Percentiles rank a stretch among this genome's conserved stretches.
These are phyloP conservation scores for Drusus annulatus DNA, from an alignment of 1,140 invertebrate genomes.

Conservation along the genomic window DNA sequence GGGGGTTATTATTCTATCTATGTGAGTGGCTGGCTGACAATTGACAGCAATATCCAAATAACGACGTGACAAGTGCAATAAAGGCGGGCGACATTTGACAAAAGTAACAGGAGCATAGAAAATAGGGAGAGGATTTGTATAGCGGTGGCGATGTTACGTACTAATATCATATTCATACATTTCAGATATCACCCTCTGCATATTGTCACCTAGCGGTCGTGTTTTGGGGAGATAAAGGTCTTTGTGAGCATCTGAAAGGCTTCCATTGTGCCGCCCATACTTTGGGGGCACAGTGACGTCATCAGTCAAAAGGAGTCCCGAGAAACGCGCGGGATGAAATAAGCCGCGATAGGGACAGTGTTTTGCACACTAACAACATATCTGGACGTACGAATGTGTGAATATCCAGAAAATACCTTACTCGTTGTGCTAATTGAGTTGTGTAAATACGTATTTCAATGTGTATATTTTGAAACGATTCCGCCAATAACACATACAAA, in stretches of 20 bases:
- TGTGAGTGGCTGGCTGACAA: slow-evolving; percentile 8
- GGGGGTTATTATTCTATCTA: not conserved
- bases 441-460: too few relatives aligned
- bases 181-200: slow-evolving; percentile 56
- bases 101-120: slow-evolving; percentile 10
- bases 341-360: slow-evolving; percentile 24
- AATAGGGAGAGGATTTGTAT: slow-evolving; percentile 6
- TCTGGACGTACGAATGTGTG: too few relatives aligned
- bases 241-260: slow-evolving; percentile 57
- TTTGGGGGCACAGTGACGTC: slow-evolving; percentile 37
- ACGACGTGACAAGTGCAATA: slow-evolving; percentile 24
- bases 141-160: slow-evolving; percentile 36
- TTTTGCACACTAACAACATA: not conserved
- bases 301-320: slow-evolving; percentile 43
- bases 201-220: slow-evolving; percentile 59
- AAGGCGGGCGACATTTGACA: slow-evolving; percentile 12
- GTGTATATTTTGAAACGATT: too few relatives aligned
- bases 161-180: slow-evolving; percentile 59
- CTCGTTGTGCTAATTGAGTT: too few relatives aligned
- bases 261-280: slow-evolving; percentile 45
- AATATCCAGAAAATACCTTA: too few relatives aligned
- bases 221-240: slow-evolving; percentile 59
- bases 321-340: slow-evolving; percentile 40
- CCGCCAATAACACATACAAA: too few relatives aligned
- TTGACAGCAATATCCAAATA: slow-evolving; percentile 14